Base-by-base conservation (phyloP, 2,113 vertebrate genomes). In the Hydrolagus affinis region DNA sequence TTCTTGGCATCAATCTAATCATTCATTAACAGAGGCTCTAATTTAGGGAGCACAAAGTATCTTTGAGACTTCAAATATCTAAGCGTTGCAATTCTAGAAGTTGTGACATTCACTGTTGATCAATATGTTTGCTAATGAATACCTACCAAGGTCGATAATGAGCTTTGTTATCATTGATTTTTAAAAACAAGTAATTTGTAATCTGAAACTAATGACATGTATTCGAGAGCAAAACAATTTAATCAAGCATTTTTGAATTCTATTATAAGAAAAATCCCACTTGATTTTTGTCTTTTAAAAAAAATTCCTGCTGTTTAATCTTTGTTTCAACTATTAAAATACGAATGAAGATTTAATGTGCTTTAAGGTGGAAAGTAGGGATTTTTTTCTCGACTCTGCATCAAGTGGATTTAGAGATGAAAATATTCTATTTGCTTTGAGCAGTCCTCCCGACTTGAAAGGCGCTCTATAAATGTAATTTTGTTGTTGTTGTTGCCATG, bases 351-450 rank as follows among this genome's bases (percentile, higher is more conserved):
- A 83, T 62, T 83, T 62, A 83, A 83, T 28, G 66, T 28, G 66
- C 32, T 83, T 83, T 83, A 68, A 66, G 14, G 78, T 32, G 25
- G 25, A 32, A 28, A 17, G 78, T 19, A 57, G 74, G 74, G 66
- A 66, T 83, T 44, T 44, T 44, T 44, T 44, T 44, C 6, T 44
- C 44, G 21, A 64, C 30, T 68, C 25, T 17, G 32, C 25, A 68
- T 83, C 19, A 11, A 66, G 23, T 28, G 30, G 66, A 66, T 83
- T 62, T 64, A 68, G 8, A 59, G 77, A 66, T 80, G 77, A 80
- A 80, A 83, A 66, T 17, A 66, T 66, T 83, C 15, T 44, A 60
- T 83, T 83, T 32, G 78, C 17, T 83, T 83, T 83, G 78, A 83
- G 66, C 15, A 66, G 25, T n/a, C n/a, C n/a, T n/a, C n/a, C n/a